Conservation (phyloP, 2,888 invertebrate species). For the Fragum fragum region DNA sequence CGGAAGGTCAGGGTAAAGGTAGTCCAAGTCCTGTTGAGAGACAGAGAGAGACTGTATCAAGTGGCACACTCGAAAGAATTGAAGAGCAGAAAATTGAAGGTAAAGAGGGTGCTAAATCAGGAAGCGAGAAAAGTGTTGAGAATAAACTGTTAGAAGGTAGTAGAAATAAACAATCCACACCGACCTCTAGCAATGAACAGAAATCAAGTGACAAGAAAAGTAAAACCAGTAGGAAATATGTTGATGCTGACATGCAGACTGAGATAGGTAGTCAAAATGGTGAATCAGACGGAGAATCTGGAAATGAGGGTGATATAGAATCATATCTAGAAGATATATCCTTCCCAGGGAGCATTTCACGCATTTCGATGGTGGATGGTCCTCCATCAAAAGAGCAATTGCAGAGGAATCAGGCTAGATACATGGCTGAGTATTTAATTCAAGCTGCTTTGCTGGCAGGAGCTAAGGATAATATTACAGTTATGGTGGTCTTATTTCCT, state of each 20-base stretch:
- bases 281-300: conserved; percentile 69
- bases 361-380: conserved; percentile 67
- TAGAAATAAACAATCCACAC: conserved; percentile 46
- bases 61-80: background rate
- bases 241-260: conserved; percentile 70
- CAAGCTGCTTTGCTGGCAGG: conserved; percentile 85
- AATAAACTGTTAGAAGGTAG: conserved; percentile 29
- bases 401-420: conserved; percentile 78
- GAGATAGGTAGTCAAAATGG: conserved; percentile 74
- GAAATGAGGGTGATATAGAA: conserved; percentile 77
- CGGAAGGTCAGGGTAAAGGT: conserved; percentile 9
- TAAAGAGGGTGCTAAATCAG: conserved; percentile 5
- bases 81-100: conserved; percentile 9
- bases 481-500: conserved; percentile 82
- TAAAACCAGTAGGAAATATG: conserved; percentile 35
- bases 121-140: background rate
- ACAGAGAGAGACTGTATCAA: conserved; percentile 12
- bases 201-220: conserved; percentile 26
- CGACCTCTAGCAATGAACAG: conserved; percentile 41
- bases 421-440: conserved; percentile 83
- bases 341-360: conserved; percentile 68
- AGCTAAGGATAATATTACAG: conserved; percentile 84
- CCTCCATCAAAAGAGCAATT: conserved; percentile 73
- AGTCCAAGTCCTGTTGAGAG: conserved; percentile 8
- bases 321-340: conserved; percentile 74